A percentile compares a stretch with the other conserved stretches of the same genome.
Conservation (phyloP, 92 coral and sea anemone genomes). For the Blastomussa wellsi region DNA sequence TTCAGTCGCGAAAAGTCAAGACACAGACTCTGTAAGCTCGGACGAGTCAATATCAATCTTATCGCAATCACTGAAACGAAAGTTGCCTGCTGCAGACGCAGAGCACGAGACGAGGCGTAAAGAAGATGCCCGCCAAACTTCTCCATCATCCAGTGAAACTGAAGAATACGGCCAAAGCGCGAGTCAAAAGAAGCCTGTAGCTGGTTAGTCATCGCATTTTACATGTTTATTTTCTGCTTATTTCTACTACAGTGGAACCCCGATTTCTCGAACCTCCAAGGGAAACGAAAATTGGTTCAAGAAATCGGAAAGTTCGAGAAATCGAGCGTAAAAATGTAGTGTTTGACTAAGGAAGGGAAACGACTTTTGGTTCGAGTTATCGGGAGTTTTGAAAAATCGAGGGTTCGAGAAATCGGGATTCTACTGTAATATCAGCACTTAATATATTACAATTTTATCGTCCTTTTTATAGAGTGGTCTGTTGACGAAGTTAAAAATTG, state of each 20-base stretch:
- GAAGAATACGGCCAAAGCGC: background rate
- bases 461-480: constrained; percentile 19
- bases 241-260: too few relatives aligned
- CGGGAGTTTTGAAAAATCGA: too few relatives aligned
- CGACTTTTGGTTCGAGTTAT: too few relatives aligned
- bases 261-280: too few relatives aligned
- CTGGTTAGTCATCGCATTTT: constrained; percentile 37
- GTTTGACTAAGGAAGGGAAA: too few relatives aligned
- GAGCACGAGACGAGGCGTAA: background rate
- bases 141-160: background rate
- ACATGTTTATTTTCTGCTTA: constrained; percentile 18
- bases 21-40: background rate
- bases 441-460: background rate
- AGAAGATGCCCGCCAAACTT: constrained; percentile 30
- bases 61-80: constrained; percentile 22
- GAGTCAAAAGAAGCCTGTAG: constrained; percentile 30
- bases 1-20: constrained; percentile 1
- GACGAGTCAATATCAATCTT: constrained; percentile 8
- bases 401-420: too few relatives aligned
- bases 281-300: too few relatives aligned
- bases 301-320: too few relatives aligned
- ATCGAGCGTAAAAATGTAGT: too few relatives aligned
- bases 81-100: background rate
- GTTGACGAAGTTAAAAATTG: too few relatives aligned
- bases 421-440: too few relatives aligned